These are phyloP conservation scores for Drosophila nikananu DNA, from an alignment of 1,140 invertebrate genomes.

Conservation along the genomic window DNA sequence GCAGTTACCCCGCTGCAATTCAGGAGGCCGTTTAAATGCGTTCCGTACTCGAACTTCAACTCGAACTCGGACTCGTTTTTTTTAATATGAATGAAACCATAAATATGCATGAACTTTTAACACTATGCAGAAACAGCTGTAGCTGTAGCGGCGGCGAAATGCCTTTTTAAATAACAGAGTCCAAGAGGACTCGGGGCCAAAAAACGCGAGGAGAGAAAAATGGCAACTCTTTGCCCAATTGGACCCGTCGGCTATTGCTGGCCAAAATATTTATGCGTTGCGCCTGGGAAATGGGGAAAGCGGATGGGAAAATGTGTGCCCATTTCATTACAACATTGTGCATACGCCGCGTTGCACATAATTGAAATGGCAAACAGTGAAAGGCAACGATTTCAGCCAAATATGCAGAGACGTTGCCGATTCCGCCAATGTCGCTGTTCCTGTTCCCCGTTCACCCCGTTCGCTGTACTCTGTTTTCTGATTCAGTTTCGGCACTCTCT, in stretches of 20 bases:
- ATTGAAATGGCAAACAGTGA: constrained; percentile 84
- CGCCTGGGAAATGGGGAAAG: constrained; percentile 3
- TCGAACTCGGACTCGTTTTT: constrained; percentile 35
- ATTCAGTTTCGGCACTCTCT: constrained; percentile 19
- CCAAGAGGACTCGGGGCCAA: constrained; percentile 16
- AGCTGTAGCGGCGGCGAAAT: constrained; percentile 65
- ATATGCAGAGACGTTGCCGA: constrained; percentile 68
- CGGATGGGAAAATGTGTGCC: constrained; percentile 45
- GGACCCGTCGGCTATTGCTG: constrained; percentile 36
- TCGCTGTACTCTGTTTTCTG: neutral
- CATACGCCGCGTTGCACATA: constrained; percentile 82
- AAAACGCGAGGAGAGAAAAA: constrained; percentile 27
- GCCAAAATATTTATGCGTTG: constrained; percentile 54
- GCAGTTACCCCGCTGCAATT: constrained; percentile 12
- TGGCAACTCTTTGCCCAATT: constrained; percentile 48
- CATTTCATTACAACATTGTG: constrained; percentile 83
- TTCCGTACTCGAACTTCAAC: constrained; percentile 52
- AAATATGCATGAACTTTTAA: constrained; percentile 84
- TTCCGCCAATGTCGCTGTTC: constrained; percentile 40
- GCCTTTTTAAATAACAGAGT: constrained; percentile 81
- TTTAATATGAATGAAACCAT: constrained; percentile 84
- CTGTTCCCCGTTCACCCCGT: neutral
- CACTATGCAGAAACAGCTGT: constrained; percentile 80
- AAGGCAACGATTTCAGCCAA: constrained; percentile 80
- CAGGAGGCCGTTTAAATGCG: constrained; percentile 70